phyloP scores from a whole-genome alignment of 2,113 vertebrate species.

The Octodon degus region DNA sequence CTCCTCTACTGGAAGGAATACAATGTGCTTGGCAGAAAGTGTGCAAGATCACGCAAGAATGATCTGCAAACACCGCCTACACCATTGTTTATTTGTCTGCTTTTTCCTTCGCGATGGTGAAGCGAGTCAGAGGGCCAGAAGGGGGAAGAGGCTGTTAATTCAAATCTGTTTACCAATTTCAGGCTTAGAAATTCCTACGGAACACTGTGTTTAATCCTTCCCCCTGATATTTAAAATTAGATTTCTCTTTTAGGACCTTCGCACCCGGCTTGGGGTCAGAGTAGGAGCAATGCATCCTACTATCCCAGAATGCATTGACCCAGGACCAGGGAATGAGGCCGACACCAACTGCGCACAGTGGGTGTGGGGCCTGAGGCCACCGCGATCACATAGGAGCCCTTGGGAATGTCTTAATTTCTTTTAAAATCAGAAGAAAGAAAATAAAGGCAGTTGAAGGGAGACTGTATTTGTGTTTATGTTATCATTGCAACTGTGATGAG shows the following conservation, averaged over 20 bases:
- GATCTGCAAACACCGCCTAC: slow-evolving; percentile 18
- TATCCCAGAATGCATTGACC: not conserved
- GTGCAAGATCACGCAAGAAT: not conserved
- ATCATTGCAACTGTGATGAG: not conserved
- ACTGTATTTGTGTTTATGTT: not conserved
- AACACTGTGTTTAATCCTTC: not conserved
- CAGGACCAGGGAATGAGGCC: fast-evolving
- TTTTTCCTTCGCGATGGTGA: not conserved
- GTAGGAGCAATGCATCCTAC: no score
- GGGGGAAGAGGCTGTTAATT: not conserved
- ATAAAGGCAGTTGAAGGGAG: not conserved
- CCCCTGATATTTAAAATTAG: not conserved
- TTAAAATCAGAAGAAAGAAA: not conserved
- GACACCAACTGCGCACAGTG: fast-evolving
- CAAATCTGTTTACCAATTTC: not conserved
- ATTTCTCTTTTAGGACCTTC: not conserved
- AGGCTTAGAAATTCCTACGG: not conserved
- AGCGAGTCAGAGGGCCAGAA: no score
- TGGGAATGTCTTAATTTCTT: not conserved
- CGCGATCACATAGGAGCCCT: not conserved
- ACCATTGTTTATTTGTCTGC: not conserved
- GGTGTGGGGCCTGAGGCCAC: not conserved
- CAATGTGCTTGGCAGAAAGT: not conserved
- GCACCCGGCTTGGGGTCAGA: not conserved
- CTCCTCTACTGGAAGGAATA: not conserved